Evolutionary conservation across 1,140 invertebrate species (phyloP).

Genomic region (Lasioglossum albipes): DNA sequence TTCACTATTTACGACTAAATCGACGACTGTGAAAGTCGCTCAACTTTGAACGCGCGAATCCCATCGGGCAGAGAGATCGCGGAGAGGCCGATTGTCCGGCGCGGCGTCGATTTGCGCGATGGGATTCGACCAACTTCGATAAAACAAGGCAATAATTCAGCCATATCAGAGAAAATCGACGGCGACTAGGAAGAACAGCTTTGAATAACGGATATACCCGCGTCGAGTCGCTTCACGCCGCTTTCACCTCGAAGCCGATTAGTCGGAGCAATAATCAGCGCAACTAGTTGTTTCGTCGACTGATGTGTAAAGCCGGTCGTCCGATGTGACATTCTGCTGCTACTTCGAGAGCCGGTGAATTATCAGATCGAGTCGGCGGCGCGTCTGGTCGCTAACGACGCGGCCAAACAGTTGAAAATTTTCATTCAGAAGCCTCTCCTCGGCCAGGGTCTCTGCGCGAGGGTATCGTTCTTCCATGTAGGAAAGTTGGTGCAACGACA

Average conservation of each 20-base stretch:
- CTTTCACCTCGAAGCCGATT: background rate
- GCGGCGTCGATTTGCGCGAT: background rate
- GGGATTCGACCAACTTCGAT: background rate
- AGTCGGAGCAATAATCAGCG: slow-evolving; percentile 10
- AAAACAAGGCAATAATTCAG: slow-evolving; percentile 30
- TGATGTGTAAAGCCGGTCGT: too few species aligned
- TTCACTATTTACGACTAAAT: background rate
- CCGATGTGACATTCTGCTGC: background rate
- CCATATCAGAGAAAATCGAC: slow-evolving; percentile 2
- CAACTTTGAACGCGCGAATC: background rate
- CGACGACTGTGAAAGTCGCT: background rate
- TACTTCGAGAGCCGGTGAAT: background rate
- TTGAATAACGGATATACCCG: background rate
- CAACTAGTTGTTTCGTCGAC: background rate
- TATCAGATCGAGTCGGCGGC: background rate
- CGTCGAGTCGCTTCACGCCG: slow-evolving; percentile 4
- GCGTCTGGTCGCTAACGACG: slow-evolving; percentile 3
- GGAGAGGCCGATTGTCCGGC: too few species aligned
- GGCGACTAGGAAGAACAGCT: background rate
- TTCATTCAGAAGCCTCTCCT: background rate
- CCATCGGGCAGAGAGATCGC: background rate
- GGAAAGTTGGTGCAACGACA: slow-evolving; percentile 62
- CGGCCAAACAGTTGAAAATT: too few species aligned
- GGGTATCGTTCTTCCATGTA: slow-evolving; percentile 49
- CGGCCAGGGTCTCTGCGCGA: background rate